Conservation (phyloP, 2,888 invertebrate genomes). For the Gymnocheta viridis region DNA sequence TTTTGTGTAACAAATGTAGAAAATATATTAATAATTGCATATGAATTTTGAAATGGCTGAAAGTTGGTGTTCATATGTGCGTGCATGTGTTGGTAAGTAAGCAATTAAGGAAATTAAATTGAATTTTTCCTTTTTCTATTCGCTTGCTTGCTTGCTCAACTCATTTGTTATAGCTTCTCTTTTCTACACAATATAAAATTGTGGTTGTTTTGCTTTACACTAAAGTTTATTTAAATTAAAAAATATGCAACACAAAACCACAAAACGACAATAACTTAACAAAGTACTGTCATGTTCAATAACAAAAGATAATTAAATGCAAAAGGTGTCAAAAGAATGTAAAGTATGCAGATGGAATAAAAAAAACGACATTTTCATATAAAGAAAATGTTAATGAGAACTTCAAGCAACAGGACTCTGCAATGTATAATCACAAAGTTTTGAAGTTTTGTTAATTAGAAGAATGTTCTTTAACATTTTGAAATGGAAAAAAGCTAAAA, state of each 20-base stretch:
- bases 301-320: slow-evolving; percentile 25
- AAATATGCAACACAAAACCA: not conserved
- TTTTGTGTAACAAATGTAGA: slow-evolving; percentile 29
- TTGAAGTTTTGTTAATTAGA: not conserved
- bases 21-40: slow-evolving; percentile 30
- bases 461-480: not conserved
- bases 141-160: not conserved
- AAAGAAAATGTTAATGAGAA: not conserved
- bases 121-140: slow-evolving; percentile 25
- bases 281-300: slow-evolving; percentile 34
- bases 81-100: not conserved
- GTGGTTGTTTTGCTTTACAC: slow-evolving; percentile 48
- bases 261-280: not conserved
- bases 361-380: not conserved
- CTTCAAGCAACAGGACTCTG: not conserved
- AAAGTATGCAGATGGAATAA: not conserved
- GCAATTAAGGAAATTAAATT: slow-evolving; percentile 67
- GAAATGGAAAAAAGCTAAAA: not conserved
- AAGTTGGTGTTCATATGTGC: not conserved
- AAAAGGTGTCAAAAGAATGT: not conserved
- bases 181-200: slow-evolving; percentile 21
- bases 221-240: slow-evolving; percentile 44
- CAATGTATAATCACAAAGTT: slow-evolving; percentile 25
- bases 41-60: not conserved
- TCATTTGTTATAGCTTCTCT: not conserved